These are phyloP conservation scores for Tenthredo distinguenda DNA, from an alignment of 2,888 invertebrate species.

Conservation along the genomic window DNA sequence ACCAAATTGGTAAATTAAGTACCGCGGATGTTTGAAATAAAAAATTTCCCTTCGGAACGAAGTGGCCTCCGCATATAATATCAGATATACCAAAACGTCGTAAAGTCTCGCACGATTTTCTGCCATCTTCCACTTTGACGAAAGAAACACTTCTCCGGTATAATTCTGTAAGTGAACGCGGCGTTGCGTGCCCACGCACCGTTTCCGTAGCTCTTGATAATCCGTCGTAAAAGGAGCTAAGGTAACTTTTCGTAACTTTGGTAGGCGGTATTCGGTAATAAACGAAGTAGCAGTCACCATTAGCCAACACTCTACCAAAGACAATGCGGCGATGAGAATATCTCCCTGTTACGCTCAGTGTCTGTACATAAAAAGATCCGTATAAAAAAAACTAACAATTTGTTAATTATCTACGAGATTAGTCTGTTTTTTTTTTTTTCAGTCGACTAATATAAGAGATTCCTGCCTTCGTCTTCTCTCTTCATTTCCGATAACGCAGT, in stretches of 20 bases:
- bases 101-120: not conserved
- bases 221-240: conserved; percentile 47
- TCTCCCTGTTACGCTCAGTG: not conserved
- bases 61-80: not conserved
- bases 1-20: conserved; percentile 34
- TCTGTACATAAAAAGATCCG: not conserved
- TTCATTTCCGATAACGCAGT: not conserved
- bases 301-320: conserved; percentile 33
- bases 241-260: conserved; percentile 49
- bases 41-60: not conserved
- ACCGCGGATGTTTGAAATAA: not conserved
- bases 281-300: conserved; percentile 36
- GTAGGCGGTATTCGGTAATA: conserved; percentile 45
- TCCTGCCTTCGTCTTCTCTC: not conserved
- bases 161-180: conserved; percentile 12
- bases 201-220: conserved; percentile 43
- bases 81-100: not conserved
- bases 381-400: not conserved
- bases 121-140: not conserved
- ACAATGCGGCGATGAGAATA: conserved; percentile 34
- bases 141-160: not conserved
- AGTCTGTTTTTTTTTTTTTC: not conserved
- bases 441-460: not conserved
- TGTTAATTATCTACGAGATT: not conserved
- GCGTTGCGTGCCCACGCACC: conserved; percentile 43